Evolutionary conservation across 2,888 invertebrate species (phyloP), one percentile per base, ranked within the genome.

Genomic region (Andrena bicolor): DNA sequence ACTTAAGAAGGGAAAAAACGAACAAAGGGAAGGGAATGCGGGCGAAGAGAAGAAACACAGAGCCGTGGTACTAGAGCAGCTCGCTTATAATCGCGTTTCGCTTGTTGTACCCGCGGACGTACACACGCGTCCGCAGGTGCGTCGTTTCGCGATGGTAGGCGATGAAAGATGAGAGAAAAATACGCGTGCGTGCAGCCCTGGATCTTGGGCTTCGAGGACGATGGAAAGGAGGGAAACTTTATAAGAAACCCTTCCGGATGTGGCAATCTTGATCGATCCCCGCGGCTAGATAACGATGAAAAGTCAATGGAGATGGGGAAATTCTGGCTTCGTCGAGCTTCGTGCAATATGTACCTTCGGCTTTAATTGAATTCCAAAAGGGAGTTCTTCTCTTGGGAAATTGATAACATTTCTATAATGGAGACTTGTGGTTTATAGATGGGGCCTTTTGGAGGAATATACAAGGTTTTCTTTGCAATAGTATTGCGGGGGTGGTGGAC

Each of bases 191-290:
- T 71, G 82, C 70, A n/a, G 48, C n/a, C 71, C 51, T 69, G 68
- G 56, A 76, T 20, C 65, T 32, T 60, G 60, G 51, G 83, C 41
- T 41, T 0, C 4, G 65, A 72, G 80, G 84, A 82, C 76, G 77
- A 77, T 41, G 41, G 80, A 81, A 69, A 76, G 78, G 69, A 74
- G 63, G 80, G 78, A 70, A 83, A 77, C 84, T 76, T 64, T 80
- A 70, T 79, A 82, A 84, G 85, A 85, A 83, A 82, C 81, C 66
- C 79, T 66, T 82, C 85, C 70, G 88, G 86, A 81, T 73, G 78
- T 80, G 87, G 86, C 81, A 76, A 85, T 85, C 85, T 85, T 80
- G 85, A 85, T 85, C 69, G 80, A 85, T 83, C 80, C 85, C 58
- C 76, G 74, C 53, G 58, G 49, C 74, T 49, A 81, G 74, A 80